These are phyloP conservation scores for Nemurella pictetii DNA, from an alignment of 2,888 invertebrate genomes.

Conservation along the genomic window DNA sequence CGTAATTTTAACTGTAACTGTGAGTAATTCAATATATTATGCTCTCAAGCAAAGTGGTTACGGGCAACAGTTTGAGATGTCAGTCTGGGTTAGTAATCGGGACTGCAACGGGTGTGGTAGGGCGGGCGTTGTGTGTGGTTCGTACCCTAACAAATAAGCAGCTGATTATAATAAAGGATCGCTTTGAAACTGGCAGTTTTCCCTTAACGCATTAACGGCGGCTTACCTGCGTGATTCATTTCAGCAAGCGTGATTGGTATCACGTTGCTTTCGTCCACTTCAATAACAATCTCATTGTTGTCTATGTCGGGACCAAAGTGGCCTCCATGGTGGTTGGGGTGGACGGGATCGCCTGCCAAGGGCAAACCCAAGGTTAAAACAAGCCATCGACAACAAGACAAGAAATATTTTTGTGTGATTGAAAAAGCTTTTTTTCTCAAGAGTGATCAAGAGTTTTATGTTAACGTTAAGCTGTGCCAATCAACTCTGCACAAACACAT, in stretches of 20 bases:
- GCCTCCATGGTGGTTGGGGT: constrained; percentile 46
- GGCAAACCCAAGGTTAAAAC: constrained; percentile 41
- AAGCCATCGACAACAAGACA: constrained; percentile 30
- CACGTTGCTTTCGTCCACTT: constrained; percentile 66
- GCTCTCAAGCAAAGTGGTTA: background rate
- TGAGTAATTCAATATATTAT: too few relatives aligned
- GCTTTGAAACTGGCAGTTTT: background rate
- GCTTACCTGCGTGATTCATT: constrained; percentile 48
- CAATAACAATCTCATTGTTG: constrained; percentile 63
- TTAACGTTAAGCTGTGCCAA: background rate
- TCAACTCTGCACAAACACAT: background rate
- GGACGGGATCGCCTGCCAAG: constrained; percentile 43
- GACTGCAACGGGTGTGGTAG: background rate
- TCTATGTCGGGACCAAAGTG: constrained; percentile 50
- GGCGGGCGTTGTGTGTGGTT: background rate
- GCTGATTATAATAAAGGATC: background rate
- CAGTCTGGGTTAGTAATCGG: background rate
- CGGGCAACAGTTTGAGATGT: background rate
- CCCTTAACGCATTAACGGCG: background rate
- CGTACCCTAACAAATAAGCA: constrained; percentile 5
- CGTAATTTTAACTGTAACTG: too few relatives aligned
- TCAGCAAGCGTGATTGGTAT: constrained; percentile 61
- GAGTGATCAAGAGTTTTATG: background rate
- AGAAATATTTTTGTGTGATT: background rate
- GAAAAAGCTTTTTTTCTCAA: background rate